Conservation (phyloP, 2,113 vertebrate genomes). For the Heterotilapia buettikoferi region DNA sequence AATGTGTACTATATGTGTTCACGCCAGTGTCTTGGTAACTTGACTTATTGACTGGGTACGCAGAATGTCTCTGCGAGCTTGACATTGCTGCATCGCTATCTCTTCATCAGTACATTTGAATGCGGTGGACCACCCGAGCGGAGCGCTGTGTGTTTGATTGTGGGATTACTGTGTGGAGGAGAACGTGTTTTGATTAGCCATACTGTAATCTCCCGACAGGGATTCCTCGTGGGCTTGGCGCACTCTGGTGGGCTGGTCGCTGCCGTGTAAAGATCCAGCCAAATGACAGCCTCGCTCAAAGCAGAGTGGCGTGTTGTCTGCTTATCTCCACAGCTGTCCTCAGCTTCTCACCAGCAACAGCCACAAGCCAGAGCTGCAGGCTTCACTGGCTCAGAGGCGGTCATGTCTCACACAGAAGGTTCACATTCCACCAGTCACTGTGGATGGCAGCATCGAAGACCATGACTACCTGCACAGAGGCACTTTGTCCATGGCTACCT, state of each 20-base stretch:
- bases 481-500: constrained; percentile 34
- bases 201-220: constrained; percentile 40
- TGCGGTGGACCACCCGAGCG: constrained; percentile 35
- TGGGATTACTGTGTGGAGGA: constrained; percentile 22
- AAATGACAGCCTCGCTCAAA: constrained; percentile 17
- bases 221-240: constrained; percentile 54
- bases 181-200: constrained; percentile 57
- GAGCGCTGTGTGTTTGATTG: neutral
- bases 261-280: constrained; percentile 54
- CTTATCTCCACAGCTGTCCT: constrained; percentile 50
- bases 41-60: neutral
- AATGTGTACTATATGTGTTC: constrained; percentile 16
- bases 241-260: constrained; percentile 29
- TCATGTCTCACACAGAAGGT: constrained; percentile 62
- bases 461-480: constrained; percentile 54
- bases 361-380: constrained; percentile 34
- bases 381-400: constrained; percentile 26
- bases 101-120: constrained; percentile 1
- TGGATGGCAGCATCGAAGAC: constrained; percentile 38
- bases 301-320: constrained; percentile 9
- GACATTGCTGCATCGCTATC: constrained; percentile 17
- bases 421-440: constrained; percentile 68
- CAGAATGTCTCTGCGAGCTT: neutral
- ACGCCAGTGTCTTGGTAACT: neutral
- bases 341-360: constrained; percentile 12